Evolutionary conservation across 2,888 invertebrate species (phyloP).

Genomic region (Apomyelois bistriatella): DNA sequence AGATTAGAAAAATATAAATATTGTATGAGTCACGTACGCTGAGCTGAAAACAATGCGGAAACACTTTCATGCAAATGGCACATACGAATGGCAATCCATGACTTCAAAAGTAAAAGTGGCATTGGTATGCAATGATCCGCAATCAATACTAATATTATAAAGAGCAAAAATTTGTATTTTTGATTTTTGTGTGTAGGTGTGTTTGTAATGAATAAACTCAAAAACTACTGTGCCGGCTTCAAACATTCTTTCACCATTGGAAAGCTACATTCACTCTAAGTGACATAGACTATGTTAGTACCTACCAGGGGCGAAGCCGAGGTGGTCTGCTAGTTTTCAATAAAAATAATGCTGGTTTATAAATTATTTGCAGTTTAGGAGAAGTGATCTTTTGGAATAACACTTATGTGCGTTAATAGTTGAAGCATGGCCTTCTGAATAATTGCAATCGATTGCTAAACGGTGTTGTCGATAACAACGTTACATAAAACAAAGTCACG

Average conservation of each 20-base stretch:
- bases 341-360: no score
- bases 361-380: no score
- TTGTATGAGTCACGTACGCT: constrained; percentile 29
- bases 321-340: no score
- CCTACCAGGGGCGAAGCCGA: no score
- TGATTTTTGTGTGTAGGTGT: no score
- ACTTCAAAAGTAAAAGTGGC: constrained; percentile 31
- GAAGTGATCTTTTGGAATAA: no score
- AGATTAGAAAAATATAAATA: constrained; percentile 12
- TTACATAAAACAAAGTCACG: constrained; percentile 12
- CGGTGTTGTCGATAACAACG: neutral
- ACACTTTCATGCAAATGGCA: constrained; percentile 39
- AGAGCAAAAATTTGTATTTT: neutral
- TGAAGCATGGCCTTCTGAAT: neutral
- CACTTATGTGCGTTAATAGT: neutral
- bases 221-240: no score
- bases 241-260: no score
- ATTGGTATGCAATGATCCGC: constrained; percentile 37
- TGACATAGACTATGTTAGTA: no score
- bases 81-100: constrained; percentile 29
- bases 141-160: neutral
- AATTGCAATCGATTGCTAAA: constrained; percentile 4
- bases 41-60: constrained; percentile 35
- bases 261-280: no score
- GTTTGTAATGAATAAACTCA: no score